Evolutionary conservation across 1,140 invertebrate species (phyloP).

Genomic region (Oedothorax gibbosus): DNA sequence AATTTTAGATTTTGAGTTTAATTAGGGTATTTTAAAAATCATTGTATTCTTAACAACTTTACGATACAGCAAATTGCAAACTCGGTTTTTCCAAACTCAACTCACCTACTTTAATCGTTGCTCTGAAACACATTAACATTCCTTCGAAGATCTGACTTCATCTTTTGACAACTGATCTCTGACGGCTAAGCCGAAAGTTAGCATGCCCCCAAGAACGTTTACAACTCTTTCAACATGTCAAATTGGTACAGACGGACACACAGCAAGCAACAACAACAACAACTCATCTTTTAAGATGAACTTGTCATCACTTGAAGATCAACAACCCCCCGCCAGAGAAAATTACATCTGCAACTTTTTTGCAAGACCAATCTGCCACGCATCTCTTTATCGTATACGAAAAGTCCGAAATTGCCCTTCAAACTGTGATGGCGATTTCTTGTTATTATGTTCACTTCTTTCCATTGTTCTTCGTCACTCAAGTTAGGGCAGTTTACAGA

Average conservation of each 20-base stretch:
- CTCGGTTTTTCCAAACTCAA: no score
- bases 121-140: no score
- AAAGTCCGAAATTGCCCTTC: slow-evolving; percentile 27
- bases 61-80: no score
- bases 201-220: background rate
- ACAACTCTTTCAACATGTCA: background rate
- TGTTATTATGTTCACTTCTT: slow-evolving; percentile 8
- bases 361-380: slow-evolving; percentile 39
- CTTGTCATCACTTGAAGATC: slow-evolving; percentile 48
- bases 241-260: background rate
- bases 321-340: slow-evolving; percentile 32
- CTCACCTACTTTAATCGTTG: no score
- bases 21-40: no score
- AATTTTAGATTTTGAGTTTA: no score
- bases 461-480: slow-evolving; percentile 53
- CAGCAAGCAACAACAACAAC: background rate
- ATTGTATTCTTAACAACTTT: no score
- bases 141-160: no score
- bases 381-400: slow-evolving; percentile 31
- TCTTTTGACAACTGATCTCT: no score
- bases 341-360: slow-evolving; percentile 18
- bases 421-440: slow-evolving; percentile 1
- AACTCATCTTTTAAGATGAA: slow-evolving; percentile 4
- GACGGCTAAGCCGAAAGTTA: no score
- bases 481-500: slow-evolving; percentile 28